phyloP scores from a whole-genome alignment of 2,797 vertebrate genomes.

The Hoplostethus mediterraneus region DNA sequence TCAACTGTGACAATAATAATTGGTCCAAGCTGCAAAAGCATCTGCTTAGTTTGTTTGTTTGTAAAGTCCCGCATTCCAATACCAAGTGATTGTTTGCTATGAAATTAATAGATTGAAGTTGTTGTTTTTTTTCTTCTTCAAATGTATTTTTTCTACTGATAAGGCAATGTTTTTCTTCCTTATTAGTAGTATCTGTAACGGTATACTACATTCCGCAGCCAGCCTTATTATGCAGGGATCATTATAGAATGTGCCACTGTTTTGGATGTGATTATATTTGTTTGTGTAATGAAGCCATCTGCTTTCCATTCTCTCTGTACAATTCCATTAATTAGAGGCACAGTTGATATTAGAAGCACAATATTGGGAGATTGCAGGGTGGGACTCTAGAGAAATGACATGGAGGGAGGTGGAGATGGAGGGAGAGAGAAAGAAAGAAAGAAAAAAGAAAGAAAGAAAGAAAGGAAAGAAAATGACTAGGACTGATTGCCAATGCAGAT shows the following conservation, averaged over 20 bases:
- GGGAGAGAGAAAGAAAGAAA: neutral
- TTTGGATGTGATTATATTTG: conserved; percentile 77
- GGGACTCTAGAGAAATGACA: conserved; percentile 50
- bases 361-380: conserved; percentile 71
- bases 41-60: conserved; percentile 26
- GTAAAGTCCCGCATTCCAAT: conserved; percentile 11
- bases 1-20: conserved; percentile 43
- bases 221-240: conserved; percentile 63
- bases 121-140: conserved; percentile 32
- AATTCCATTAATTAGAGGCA: conserved; percentile 83
- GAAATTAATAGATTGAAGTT: conserved; percentile 42
- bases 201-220: conserved; percentile 56
- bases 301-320: conserved; percentile 79
- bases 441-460: neutral
- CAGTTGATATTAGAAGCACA: conserved; percentile 78
- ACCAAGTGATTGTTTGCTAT: conserved; percentile 26
- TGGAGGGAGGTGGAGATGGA: conserved; percentile 18
- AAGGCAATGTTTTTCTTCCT: conserved; percentile 34
- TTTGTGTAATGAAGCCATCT: conserved; percentile 83
- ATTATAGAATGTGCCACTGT: conserved; percentile 68
- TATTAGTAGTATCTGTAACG: conserved; percentile 49
- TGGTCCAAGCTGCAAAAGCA: conserved; percentile 52
- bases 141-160: conserved; percentile 37
- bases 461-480: conserved; percentile 52
- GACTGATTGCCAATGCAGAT: conserved; percentile 80